Evolutionary conservation across 2,797 vertebrate species (phyloP).

Genomic region (Peromyscus attwateri): DNA sequence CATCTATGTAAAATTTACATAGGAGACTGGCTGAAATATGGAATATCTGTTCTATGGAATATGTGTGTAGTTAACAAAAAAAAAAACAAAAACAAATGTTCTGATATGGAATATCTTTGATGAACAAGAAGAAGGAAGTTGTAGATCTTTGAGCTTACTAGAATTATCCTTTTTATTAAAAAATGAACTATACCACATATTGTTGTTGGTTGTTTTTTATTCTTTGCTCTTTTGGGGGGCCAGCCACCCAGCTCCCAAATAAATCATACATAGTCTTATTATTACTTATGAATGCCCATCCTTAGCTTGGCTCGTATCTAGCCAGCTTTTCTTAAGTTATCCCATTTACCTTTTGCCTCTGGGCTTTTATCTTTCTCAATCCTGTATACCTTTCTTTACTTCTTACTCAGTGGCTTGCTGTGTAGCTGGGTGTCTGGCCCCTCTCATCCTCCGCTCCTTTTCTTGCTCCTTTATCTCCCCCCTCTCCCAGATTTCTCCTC

Average conservation of each 20-base stretch:
- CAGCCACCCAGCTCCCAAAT: not conserved
- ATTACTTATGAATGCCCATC: not conserved
- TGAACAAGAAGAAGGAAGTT: not conserved
- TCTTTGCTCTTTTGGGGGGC: not conserved
- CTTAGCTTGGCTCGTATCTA: not conserved
- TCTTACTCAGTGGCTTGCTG: not conserved
- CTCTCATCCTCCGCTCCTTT: not conserved
- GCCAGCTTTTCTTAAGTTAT: not conserved
- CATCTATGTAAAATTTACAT: not conserved
- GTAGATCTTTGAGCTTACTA: not conserved
- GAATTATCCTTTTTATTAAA: slow-evolving; percentile 12
- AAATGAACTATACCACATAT: not conserved
- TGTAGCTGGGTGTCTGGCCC: not conserved
- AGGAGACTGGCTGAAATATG: not conserved
- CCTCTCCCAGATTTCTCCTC: too few relatives aligned
- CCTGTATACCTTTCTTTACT: not conserved
- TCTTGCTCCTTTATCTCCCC: not conserved
- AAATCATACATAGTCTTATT: not conserved
- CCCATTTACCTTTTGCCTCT: not conserved
- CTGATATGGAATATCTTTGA: not conserved
- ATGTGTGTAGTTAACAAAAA: not conserved
- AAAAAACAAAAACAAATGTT: not conserved
- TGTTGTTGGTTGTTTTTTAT: not conserved
- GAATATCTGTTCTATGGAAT: not conserved
- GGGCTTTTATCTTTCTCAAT: not conserved